A percentile compares a stretch with the other conserved stretches of the same genome.
Conservation (phyloP, 1,140 invertebrate genomes). For the Cherax destructor region DNA sequence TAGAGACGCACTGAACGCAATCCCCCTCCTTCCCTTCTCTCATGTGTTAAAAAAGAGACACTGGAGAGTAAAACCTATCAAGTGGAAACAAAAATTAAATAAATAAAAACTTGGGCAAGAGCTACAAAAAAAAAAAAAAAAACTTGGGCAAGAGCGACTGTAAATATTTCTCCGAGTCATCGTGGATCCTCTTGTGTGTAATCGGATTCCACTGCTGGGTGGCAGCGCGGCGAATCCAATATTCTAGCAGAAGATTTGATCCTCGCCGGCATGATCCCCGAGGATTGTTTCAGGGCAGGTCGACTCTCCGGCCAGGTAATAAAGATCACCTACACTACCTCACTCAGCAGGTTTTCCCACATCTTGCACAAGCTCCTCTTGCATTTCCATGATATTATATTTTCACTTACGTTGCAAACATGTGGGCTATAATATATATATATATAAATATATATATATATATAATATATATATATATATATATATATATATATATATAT, state of each 20-base stretch:
- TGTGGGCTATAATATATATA: no score
- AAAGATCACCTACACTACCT: not conserved
- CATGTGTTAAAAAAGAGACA: not conserved
- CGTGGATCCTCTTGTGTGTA: conserved; percentile 25
- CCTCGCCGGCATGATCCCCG: not conserved
- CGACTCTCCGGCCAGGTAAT: not conserved
- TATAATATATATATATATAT: no score
- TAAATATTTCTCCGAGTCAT: conserved; percentile 29
- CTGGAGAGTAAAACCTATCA: not conserved
- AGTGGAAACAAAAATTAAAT: not conserved
- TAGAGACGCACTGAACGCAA: no score
- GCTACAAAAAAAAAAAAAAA: not conserved
- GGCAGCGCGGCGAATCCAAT: conserved; percentile 30
- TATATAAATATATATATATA: no score
- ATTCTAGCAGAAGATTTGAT: conserved; percentile 12
- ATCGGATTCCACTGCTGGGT: conserved; percentile 16
- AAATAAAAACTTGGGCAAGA: not conserved
- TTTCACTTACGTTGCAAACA: no score
- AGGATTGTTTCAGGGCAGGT: not conserved
- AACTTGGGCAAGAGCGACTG: not conserved
- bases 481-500: no score
- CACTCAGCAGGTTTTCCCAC: no score
- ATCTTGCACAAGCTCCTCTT: no score
- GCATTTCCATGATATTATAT: no score
- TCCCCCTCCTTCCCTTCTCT: no score